Evolutionary conservation across 2,113 vertebrate species (phyloP).

Genomic region (Gobiocypris rarus): DNA sequence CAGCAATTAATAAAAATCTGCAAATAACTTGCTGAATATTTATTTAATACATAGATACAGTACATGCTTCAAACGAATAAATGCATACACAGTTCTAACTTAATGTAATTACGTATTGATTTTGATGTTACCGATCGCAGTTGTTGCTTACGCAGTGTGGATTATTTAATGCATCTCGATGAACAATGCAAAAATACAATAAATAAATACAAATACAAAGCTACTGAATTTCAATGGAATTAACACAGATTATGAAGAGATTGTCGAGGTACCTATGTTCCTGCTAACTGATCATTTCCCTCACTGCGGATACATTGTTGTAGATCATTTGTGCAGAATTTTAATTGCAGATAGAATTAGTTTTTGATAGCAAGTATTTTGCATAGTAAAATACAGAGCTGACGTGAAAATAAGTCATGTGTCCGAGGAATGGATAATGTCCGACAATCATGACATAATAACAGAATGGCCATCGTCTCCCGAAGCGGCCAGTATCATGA

Average conservation of each 20-base stretch:
- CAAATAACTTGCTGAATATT: constrained; percentile 41
- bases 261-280: constrained; percentile 59
- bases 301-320: constrained; percentile 17
- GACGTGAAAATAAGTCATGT: constrained; percentile 34
- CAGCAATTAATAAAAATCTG: neutral
- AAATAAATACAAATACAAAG: constrained; percentile 69
- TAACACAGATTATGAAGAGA: constrained; percentile 56
- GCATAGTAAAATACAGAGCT: constrained; percentile 60
- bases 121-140: constrained; percentile 55
- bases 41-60: constrained; percentile 71
- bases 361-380: constrained; percentile 57
- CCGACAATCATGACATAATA: constrained; percentile 47
- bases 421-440: constrained; percentile 44
- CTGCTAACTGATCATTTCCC: constrained; percentile 32
- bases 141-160: constrained; percentile 51
- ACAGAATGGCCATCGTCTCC: constrained; percentile 47
- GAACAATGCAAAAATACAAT: constrained; percentile 60
- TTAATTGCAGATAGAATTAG: constrained; percentile 48
- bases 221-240: constrained; percentile 52
- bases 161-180: constrained; percentile 35
- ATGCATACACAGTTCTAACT: constrained; percentile 66
- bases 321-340: constrained; percentile 45
- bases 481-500: constrained; percentile 33
- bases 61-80: constrained; percentile 75
- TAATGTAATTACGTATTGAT: constrained; percentile 66